Conservation (phyloP, 30 jellyfish, hydroid and myxozoan species). For the Mastigias papua region DNA sequence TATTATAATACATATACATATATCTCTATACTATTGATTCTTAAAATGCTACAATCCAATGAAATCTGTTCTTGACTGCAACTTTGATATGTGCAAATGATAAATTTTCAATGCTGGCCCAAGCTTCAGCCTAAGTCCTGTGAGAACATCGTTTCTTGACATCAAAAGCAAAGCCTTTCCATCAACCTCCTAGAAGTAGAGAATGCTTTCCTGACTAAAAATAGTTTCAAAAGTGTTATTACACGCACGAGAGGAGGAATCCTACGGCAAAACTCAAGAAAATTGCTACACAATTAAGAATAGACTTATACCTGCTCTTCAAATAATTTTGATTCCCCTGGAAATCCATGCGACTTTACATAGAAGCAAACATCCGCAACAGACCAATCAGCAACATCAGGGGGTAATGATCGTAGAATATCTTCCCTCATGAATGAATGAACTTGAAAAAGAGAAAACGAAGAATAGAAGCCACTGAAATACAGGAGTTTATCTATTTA, state of each 20-base stretch:
- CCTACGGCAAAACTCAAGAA: too few species aligned
- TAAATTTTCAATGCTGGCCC: constrained; percentile 97
- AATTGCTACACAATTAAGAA: too few species aligned
- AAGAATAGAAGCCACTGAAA: neutral
- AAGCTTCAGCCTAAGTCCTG: constrained; percentile 90
- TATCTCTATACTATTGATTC: too few species aligned
- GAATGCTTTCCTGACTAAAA: too few species aligned
- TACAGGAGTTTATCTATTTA: too few species aligned
- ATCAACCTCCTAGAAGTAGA: constrained; percentile 87
- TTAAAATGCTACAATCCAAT: constrained; percentile 61
- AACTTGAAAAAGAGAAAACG: constrained; percentile 26
- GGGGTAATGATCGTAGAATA: constrained; percentile 87
- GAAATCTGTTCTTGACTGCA: constrained; percentile 90
- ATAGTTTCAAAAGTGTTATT: too few species aligned
- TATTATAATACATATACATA: neutral
- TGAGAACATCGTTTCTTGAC: constrained; percentile 97
- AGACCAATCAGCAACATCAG: constrained; percentile 99
- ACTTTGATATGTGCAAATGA: constrained; percentile 88
- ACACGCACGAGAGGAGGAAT: too few species aligned
- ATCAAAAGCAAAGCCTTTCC: constrained; percentile 95
- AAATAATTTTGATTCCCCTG: constrained; percentile 83
- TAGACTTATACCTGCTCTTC: constrained; percentile 99
- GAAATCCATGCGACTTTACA: constrained; percentile 88
- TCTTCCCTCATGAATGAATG: constrained; percentile 90
- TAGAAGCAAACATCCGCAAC: constrained; percentile 90